These are phyloP conservation scores for Bubo scandiacus DNA, from an alignment of 2,113 vertebrate species.

Conservation along the genomic window DNA sequence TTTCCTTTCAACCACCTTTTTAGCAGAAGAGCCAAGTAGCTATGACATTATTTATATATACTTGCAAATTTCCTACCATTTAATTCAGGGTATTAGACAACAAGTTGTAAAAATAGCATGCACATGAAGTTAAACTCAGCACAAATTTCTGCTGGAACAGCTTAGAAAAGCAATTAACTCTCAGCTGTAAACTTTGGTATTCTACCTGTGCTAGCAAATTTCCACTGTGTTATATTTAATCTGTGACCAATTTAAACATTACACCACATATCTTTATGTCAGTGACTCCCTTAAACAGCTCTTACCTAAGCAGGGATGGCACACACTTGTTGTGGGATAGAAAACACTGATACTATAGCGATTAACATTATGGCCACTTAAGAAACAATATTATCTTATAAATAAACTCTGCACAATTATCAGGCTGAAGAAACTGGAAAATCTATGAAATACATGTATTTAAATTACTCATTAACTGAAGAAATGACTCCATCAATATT, in stretches of 20 bases:
- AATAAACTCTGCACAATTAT: neutral
- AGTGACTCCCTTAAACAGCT: neutral
- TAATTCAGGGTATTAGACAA: neutral
- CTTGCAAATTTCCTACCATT: neutral
- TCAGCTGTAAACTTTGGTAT: neutral
- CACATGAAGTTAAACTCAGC: neutral
- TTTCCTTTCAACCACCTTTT: neutral
- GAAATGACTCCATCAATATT: neutral
- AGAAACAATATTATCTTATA: neutral
- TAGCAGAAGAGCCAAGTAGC: neutral
- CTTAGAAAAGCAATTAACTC: neutral
- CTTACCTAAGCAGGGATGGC: neutral
- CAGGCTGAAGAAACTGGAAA: neutral
- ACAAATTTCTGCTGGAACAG: slow-evolving; percentile 20
- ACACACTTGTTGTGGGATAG: neutral
- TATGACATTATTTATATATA: neutral
- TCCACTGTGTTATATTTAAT: neutral
- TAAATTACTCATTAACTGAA: neutral
- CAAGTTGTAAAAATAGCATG: neutral
- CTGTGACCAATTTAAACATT: neutral
- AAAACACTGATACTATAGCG: neutral
- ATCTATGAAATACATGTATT: neutral
- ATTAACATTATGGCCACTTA: neutral
- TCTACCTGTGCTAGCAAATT: neutral
- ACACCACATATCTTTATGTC: neutral